phyloP scores from a whole-genome alignment of 1,140 invertebrate genomes.

The Apolygus lucorum region DNA sequence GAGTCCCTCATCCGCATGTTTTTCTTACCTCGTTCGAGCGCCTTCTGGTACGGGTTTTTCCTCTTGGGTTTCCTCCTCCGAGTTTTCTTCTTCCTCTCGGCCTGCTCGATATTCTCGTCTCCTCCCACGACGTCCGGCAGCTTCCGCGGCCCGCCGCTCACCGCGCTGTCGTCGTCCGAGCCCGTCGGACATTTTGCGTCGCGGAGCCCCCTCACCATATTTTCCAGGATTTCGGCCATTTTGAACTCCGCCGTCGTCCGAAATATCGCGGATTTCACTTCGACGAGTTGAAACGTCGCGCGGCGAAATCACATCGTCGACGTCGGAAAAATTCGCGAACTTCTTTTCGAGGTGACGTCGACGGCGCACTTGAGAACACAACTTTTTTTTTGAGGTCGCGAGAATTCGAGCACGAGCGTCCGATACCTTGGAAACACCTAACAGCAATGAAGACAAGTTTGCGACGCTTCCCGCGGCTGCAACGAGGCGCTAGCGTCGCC shows the following conservation, averaged over 20 bases:
- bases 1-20: conserved; percentile 22
- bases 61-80: conserved; percentile 41
- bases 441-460: background rate
- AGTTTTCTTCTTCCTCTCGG: conserved; percentile 38
- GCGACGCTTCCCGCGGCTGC: background rate
- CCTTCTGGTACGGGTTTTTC: conserved; percentile 33
- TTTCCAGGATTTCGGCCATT: background rate
- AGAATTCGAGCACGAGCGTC: background rate
- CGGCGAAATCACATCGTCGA: background rate
- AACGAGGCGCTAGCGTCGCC: background rate
- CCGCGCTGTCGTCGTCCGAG: conserved; percentile 20
- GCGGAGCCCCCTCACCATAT: background rate
- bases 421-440: background rate
- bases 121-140: background rate
- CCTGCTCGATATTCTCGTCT: conserved; percentile 25
- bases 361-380: background rate
- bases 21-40: conserved; percentile 38
- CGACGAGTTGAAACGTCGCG: background rate
- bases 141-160: conserved; percentile 23
- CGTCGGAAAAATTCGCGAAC: too few relatives aligned
- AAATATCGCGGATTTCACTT: background rate
- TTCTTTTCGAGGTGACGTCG: too few relatives aligned
- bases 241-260: background rate
- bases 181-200: conserved; percentile 26
- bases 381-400: background rate